A percentile compares a stretch with the other conserved stretches of the same genome.
Conservation (phyloP, 2,113 vertebrate species). For the Rhinolophus sinicus region DNA sequence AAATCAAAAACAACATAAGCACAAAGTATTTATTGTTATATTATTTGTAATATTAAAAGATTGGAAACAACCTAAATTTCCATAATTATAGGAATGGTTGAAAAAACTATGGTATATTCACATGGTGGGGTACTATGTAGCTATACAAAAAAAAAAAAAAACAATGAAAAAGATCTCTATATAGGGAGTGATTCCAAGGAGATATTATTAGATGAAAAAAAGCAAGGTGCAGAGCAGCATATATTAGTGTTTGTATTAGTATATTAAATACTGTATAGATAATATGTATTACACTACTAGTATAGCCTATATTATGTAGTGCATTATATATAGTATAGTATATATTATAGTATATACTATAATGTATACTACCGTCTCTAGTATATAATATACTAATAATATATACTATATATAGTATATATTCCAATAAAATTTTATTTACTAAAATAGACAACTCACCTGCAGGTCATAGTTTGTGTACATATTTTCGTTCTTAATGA, state of each 20-base stretch:
- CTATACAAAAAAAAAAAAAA: background rate
- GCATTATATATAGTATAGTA: background rate
- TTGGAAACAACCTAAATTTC: background rate
- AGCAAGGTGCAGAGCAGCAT: background rate
- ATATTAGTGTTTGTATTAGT: background rate
- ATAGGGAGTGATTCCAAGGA: background rate
- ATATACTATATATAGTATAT: too few species aligned
- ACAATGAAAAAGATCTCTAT: background rate
- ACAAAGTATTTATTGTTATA: background rate
- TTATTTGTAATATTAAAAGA: background rate
- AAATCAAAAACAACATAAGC: background rate
- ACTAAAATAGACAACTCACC: too few species aligned
- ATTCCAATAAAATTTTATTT: too few species aligned
- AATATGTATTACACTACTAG: background rate
- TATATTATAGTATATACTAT: too few species aligned
- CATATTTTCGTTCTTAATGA: constrained; percentile 9
- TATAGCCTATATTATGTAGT: background rate
- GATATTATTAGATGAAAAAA: background rate
- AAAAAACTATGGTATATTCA: background rate
- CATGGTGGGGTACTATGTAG: background rate
- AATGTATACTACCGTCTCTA: too few species aligned
- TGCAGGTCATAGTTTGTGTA: too few species aligned
- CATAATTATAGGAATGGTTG: background rate
- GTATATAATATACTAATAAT: too few species aligned
- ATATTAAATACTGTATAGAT: background rate